A percentile compares a stretch with the other conserved stretches of the same genome.
phyloP scores from a whole-genome alignment of 2,113 vertebrate species.

The Dipodomys stephensi region DNA sequence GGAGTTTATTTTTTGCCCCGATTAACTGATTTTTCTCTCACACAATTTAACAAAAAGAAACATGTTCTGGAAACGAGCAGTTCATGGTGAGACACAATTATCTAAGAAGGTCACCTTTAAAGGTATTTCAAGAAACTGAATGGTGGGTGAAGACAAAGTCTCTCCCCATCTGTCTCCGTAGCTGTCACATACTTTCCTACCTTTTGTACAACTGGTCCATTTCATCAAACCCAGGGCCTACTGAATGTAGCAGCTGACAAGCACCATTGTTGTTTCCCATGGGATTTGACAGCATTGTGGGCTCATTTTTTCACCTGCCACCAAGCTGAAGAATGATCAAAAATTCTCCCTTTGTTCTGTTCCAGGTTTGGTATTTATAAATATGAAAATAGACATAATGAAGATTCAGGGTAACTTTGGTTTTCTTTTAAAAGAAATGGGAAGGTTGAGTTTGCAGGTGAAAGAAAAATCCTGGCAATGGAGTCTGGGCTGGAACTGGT shows the following conservation, averaged over 20 bases:
- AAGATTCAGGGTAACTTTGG: background rate
- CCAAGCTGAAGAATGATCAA: slow-evolving; percentile 35
- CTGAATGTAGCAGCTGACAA: slow-evolving; percentile 21
- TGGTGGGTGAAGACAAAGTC: slow-evolving; percentile 30
- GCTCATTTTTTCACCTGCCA: slow-evolving; percentile 30
- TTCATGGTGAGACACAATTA: background rate
- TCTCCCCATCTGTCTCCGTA: slow-evolving; percentile 19
- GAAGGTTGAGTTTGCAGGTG: background rate
- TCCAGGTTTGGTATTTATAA: slow-evolving; percentile 20
- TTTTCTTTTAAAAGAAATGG: background rate
- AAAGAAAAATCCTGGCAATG: background rate
- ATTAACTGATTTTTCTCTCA: slow-evolving; percentile 8
- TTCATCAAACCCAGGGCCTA: background rate
- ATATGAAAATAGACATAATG: background rate
- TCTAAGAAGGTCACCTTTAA: slow-evolving; percentile 36
- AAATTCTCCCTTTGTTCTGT: slow-evolving; percentile 40
- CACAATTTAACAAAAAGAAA: background rate
- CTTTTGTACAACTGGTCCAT: slow-evolving; percentile 15
- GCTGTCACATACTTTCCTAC: background rate
- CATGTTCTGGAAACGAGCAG: background rate
- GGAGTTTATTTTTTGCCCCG: slow-evolving; percentile 21
- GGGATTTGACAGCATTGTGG: background rate
- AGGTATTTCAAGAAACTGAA: background rate
- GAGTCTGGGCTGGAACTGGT: background rate
- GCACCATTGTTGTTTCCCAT: background rate